phyloP scores from a whole-genome alignment of 2,888 invertebrate genomes.

The Therioaphis trifolii region DNA sequence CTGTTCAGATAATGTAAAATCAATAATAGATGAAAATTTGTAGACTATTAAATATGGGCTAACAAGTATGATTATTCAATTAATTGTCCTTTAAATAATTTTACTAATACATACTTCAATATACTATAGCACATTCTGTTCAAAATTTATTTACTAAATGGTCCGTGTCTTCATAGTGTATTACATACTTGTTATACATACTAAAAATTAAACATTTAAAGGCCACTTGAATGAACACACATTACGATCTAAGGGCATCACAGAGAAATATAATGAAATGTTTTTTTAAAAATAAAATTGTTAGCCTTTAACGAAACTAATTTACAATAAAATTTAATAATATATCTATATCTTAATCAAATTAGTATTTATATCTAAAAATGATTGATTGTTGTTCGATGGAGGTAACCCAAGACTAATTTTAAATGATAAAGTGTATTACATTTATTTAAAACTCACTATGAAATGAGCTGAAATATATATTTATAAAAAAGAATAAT shows the following conservation, averaged over 20 bases:
- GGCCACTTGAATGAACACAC: conserved; percentile 60
- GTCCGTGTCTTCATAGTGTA: conserved; percentile 42
- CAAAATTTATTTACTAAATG: conserved; percentile 44
- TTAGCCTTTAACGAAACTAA: conserved; percentile 37
- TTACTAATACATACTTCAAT: conserved; percentile 9
- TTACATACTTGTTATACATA: conserved; percentile 24
- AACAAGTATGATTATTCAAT: conserved; percentile 10
- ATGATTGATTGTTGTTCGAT: conserved; percentile 58
- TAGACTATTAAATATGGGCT: not conserved
- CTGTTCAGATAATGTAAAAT: conserved; percentile 1
- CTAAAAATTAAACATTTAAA: conserved; percentile 50
- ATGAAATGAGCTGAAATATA: conserved; percentile 9
- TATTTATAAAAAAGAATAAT: not conserved
- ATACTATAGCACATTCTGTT: not conserved
- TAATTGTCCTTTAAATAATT: conserved; percentile 27
- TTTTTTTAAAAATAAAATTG: conserved; percentile 38
- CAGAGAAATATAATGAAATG: conserved; percentile 7
- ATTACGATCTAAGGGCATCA: conserved; percentile 12
- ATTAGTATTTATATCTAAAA: conserved; percentile 37
- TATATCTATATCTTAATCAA: conserved; percentile 35
- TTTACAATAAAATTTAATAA: conserved; percentile 45
- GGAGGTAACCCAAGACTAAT: conserved; percentile 33
- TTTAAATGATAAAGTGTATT: conserved; percentile 10
- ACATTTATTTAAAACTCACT: not conserved
- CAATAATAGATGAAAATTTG: not conserved